Evolutionary conservation across 2,888 invertebrate species (phyloP).

Genomic region (Fragum whitleyi): DNA sequence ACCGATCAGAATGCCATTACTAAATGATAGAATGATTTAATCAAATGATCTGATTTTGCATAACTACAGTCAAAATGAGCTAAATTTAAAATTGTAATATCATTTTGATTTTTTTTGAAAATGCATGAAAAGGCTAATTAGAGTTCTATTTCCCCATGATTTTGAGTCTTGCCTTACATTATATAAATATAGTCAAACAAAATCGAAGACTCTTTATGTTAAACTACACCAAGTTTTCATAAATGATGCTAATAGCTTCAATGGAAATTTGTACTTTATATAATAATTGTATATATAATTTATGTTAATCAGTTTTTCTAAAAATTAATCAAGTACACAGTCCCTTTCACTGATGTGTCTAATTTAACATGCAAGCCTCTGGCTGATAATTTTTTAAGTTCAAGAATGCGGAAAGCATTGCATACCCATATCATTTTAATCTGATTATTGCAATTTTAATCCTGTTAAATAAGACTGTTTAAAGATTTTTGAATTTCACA

Average conservation of each 20-base stretch:
- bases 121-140: no score
- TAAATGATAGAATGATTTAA: no score
- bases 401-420: conserved; percentile 1
- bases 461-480: neutral
- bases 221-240: no score
- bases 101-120: no score
- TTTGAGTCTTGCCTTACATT: no score
- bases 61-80: no score
- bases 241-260: neutral
- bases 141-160: no score
- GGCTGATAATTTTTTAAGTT: neutral
- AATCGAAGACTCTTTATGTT: no score
- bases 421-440: neutral
- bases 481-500: neutral
- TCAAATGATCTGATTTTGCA: no score
- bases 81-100: no score
- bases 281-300: neutral
- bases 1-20: no score
- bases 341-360: neutral
- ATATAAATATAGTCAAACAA: no score
- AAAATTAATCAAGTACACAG: neutral
- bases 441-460: neutral
- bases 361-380: neutral
- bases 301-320: neutral
- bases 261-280: neutral